Evolutionary conservation across 2,888 invertebrate species (phyloP).

Genomic region (Siphonodentalium dalli): DNA sequence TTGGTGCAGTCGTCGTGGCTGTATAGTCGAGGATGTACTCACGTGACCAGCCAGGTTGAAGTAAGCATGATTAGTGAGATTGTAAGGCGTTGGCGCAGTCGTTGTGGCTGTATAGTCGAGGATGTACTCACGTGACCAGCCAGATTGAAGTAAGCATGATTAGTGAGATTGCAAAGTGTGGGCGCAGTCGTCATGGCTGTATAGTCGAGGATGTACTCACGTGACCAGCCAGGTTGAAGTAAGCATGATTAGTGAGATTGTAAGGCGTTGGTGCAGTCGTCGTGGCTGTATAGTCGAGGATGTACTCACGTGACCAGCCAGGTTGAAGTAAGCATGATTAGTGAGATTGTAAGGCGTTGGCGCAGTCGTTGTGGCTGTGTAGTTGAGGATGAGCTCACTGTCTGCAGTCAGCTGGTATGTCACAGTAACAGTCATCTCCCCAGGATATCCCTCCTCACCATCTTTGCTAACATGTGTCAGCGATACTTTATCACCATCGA

Average conservation of each 20-base stretch:
- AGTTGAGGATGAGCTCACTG: constrained; percentile 78
- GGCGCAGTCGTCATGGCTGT: constrained; percentile 78
- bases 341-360: constrained; percentile 87
- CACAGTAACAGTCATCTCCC: constrained; percentile 76
- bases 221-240: constrained; percentile 93
- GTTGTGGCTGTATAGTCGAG: constrained; percentile 80
- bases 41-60: constrained; percentile 94
- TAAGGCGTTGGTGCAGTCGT: constrained; percentile 82
- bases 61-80: constrained; percentile 86
- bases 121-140: constrained; percentile 80
- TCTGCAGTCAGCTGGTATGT: constrained; percentile 76
- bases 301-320: constrained; percentile 81
- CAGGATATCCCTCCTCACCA: constrained; percentile 89
- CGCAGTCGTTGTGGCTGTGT: constrained; percentile 78
- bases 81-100: constrained; percentile 82
- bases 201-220: constrained; percentile 76
- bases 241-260: constrained; percentile 87
- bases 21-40: constrained; percentile 73
- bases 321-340: constrained; percentile 89
- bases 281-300: constrained; percentile 78
- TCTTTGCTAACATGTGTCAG: constrained; percentile 79
- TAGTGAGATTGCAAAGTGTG: constrained; percentile 86
- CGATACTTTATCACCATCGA: constrained; percentile 72
- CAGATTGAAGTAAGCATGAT: constrained; percentile 90
- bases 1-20: constrained; percentile 79